A percentile compares a stretch with the other conserved stretches of the same genome.
Evolutionary conservation across 1,140 invertebrate species (phyloP).

Genomic region (Bombus impatiens): DNA sequence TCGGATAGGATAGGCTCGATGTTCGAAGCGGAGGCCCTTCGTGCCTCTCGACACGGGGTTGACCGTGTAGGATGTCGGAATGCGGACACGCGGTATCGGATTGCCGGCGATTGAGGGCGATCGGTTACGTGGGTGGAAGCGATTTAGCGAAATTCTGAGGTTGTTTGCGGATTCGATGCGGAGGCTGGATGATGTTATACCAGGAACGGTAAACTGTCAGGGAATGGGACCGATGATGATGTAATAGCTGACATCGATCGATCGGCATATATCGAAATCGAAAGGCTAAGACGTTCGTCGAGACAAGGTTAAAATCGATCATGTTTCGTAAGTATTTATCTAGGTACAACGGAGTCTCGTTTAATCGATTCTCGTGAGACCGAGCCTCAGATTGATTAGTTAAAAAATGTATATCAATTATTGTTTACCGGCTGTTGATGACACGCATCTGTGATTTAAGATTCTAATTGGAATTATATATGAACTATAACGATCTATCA

Average conservation of each 20-base stretch:
- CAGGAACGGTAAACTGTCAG: not conserved
- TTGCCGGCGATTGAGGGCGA: constrained; percentile 9
- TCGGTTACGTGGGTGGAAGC: constrained; percentile 9
- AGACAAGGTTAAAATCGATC: not conserved
- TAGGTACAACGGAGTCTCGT: not conserved
- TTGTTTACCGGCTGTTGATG: no score
- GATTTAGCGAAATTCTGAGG: constrained; percentile 4
- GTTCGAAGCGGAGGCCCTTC: no score
- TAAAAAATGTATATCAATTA: no score
- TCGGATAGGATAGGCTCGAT: no score
- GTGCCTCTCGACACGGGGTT: not conserved
- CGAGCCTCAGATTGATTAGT: no score
- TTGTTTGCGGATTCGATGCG: not conserved
- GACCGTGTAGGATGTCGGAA: not conserved
- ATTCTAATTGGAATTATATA: no score
- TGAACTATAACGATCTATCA: no score
- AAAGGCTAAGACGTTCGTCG: not conserved
- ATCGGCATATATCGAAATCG: not conserved
- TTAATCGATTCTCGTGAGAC: not conserved
- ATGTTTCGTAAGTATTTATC: not conserved
- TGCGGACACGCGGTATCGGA: constrained; percentile 3
- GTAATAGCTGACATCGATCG: not conserved
- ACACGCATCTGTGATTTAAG: no score
- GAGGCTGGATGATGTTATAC: not conserved
- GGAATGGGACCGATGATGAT: not conserved